Conservation (phyloP, 2,888 invertebrate species). For the Automeris io region DNA sequence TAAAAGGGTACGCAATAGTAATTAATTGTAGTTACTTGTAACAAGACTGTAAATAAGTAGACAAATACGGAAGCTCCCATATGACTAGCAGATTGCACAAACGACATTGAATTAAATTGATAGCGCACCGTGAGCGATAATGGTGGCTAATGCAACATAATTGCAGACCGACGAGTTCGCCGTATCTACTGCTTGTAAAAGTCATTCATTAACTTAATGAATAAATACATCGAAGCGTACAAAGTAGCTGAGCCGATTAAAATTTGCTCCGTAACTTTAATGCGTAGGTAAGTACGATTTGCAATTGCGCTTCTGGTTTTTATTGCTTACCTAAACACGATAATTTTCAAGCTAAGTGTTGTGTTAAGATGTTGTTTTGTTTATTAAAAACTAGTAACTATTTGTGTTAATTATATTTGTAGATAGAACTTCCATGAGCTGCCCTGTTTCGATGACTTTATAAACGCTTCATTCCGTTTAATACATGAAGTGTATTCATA, state of each 20-base stretch:
- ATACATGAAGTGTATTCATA: no score
- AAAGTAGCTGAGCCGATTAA: slow-evolving; percentile 21
- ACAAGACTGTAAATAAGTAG: slow-evolving; percentile 5
- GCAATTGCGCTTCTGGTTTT: slow-evolving; percentile 2
- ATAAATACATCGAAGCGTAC: slow-evolving; percentile 41
- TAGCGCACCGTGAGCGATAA: slow-evolving; percentile 43
- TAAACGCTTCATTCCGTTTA: no score
- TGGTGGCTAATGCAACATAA: slow-evolving; percentile 48
- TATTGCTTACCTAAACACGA: background rate
- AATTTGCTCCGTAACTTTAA: slow-evolving; percentile 6
- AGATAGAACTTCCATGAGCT: no score
- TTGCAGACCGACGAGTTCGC: slow-evolving; percentile 27
- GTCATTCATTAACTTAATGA: slow-evolving; percentile 48
- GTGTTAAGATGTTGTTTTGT: no score
- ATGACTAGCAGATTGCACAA: slow-evolving; percentile 38
- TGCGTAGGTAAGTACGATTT: background rate
- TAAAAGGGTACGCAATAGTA: no score
- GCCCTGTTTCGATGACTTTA: no score
- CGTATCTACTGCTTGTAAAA: slow-evolving; percentile 20
- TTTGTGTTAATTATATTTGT: no score
- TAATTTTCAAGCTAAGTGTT: no score
- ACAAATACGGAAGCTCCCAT: slow-evolving; percentile 22
- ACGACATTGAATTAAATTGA: slow-evolving; percentile 58
- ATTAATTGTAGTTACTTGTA: background rate
- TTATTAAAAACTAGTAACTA: no score